Conservation (phyloP, 2,113 vertebrate genomes). For the Probosciger aterrimus region DNA sequence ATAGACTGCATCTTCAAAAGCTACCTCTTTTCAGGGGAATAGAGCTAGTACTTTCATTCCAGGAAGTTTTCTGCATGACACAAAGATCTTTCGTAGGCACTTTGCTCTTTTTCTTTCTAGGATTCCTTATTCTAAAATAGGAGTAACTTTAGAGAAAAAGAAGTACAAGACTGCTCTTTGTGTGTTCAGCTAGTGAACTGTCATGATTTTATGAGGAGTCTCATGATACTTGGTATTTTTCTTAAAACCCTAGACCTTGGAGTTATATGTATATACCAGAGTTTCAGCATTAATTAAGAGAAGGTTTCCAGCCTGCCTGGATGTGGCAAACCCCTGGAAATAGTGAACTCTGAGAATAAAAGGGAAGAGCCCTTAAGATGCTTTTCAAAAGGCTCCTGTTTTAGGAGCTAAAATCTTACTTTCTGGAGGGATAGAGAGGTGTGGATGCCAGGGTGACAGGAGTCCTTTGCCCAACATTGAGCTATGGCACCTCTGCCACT, state of each 20-base stretch:
- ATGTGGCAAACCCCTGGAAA: not conserved
- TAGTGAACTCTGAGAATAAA: not conserved
- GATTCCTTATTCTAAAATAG: constrained; percentile 19
- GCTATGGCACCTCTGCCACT: not conserved
- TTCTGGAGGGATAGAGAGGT: not conserved
- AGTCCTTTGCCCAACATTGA: not conserved
- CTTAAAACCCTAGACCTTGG: constrained; percentile 35
- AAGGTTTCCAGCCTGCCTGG: not conserved
- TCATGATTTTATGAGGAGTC: constrained; percentile 49
- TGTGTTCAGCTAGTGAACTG: constrained; percentile 27
- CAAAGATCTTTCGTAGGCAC: constrained; percentile 32
- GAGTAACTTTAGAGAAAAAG: not conserved
- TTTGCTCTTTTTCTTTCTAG: constrained; percentile 41
- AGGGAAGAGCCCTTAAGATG: not conserved
- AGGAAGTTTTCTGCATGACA: not conserved
- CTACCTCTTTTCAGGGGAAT: not conserved
- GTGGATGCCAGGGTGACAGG: not conserved
- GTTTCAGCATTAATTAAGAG: constrained; percentile 8
- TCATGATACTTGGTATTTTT: constrained; percentile 27
- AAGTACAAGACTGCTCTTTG: constrained; percentile 30
- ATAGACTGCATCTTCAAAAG: not conserved
- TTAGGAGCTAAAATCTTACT: not conserved
- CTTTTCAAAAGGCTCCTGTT: not conserved
- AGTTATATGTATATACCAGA: not conserved
- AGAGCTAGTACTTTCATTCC: not conserved